Evolutionary conservation across 2,888 invertebrate species (phyloP).

Genomic region (Dorcus parallelipipedus): DNA sequence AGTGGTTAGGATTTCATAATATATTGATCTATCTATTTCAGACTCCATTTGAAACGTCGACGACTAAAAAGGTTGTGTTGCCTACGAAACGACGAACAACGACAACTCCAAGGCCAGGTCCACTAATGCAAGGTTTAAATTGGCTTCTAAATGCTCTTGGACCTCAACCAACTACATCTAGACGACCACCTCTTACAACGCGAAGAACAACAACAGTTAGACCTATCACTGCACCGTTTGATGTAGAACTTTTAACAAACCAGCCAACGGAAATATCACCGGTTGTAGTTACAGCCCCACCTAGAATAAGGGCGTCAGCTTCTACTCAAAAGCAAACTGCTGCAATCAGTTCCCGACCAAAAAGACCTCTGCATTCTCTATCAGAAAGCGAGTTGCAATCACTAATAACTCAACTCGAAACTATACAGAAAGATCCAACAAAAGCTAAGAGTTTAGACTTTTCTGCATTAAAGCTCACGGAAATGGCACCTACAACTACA

Average conservation of each 20-base stretch:
- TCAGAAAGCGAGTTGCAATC: conserved; percentile 37
- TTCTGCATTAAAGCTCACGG: conserved; percentile 36
- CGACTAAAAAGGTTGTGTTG: conserved; percentile 33
- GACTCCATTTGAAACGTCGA: conserved; percentile 28
- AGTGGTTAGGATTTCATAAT: background rate
- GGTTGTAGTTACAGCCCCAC: conserved; percentile 37
- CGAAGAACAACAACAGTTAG: conserved; percentile 24
- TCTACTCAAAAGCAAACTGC: background rate
- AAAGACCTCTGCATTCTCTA: conserved; percentile 31
- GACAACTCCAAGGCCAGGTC: conserved; percentile 47
- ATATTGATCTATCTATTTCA: conserved; percentile 3
- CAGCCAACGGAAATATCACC: conserved; percentile 43
- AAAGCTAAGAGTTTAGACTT: conserved; percentile 38
- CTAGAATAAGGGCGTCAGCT: conserved; percentile 2
- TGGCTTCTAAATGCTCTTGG: conserved; percentile 46
- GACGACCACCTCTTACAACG: conserved; percentile 18
- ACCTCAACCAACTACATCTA: conserved; percentile 30
- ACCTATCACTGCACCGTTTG: conserved; percentile 24
- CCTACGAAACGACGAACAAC: conserved; percentile 45
- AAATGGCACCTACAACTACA: conserved; percentile 19
- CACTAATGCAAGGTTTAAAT: conserved; percentile 44
- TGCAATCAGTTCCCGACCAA: conserved; percentile 2
- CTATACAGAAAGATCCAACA: conserved; percentile 42
- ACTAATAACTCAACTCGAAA: conserved; percentile 41
- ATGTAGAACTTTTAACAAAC: conserved; percentile 34